Percentiles rank a stretch among this genome's conserved stretches.
phyloP scores from a whole-genome alignment of 2,797 vertebrate species.

The Uromys caudimaculatus region DNA sequence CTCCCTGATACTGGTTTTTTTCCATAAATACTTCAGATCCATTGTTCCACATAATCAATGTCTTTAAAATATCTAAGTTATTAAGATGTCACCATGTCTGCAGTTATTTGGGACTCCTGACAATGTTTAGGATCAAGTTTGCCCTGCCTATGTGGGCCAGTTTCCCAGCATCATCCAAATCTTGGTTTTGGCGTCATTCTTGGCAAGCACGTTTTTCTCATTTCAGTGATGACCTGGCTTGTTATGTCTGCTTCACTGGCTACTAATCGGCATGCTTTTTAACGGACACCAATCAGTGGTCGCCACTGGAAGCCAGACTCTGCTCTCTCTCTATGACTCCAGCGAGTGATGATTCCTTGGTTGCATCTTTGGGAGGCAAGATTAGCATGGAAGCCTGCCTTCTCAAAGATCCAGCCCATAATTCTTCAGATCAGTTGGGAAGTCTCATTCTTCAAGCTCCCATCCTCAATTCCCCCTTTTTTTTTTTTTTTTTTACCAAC shows the following conservation, averaged over 20 bases:
- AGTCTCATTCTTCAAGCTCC: conserved; percentile 19
- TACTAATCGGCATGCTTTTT: conserved; percentile 36
- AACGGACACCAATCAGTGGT: not conserved
- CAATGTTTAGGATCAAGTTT: not conserved
- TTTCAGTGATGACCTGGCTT: not conserved
- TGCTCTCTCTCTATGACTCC: not conserved
- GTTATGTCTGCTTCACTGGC: not conserved
- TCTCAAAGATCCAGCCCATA: not conserved
- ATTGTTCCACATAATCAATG: not conserved
- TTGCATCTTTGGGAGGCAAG: not conserved
- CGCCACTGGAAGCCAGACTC: not conserved
- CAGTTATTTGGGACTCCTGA: not conserved
- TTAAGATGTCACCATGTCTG: not conserved
- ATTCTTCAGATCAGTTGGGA: conserved; percentile 3
- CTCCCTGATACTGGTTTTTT: not conserved
- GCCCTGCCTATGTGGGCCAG: not conserved
- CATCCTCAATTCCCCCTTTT: not conserved
- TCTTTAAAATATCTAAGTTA: not conserved
- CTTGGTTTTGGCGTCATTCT: not conserved
- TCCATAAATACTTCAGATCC: not conserved
- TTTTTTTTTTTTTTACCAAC: conserved; percentile 12
- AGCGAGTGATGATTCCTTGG: not conserved
- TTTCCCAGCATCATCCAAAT: not conserved
- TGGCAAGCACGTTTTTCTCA: conserved; percentile 39
- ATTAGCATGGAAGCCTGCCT: not conserved